These are phyloP conservation scores for Tenrec ecaudatus DNA, from an alignment of 2,113 vertebrate species.

Conservation along the genomic window DNA sequence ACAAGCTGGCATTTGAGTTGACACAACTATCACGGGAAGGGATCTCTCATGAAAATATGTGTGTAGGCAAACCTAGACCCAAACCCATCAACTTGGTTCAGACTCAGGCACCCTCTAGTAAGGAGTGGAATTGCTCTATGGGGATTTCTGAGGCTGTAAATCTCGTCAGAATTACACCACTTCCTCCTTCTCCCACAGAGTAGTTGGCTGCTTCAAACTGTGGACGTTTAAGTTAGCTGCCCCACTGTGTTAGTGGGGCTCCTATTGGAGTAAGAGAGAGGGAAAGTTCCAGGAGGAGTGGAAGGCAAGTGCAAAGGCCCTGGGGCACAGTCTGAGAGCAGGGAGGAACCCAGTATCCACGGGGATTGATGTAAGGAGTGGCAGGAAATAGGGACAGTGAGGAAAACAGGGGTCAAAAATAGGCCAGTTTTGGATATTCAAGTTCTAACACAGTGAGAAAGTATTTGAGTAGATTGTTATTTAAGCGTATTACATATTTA, in stretches of 20 bases:
- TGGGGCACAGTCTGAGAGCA: not conserved
- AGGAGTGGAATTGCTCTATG: no score
- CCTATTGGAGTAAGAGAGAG: not conserved
- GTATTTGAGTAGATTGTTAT: no score
- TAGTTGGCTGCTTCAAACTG: no score
- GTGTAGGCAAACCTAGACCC: not conserved
- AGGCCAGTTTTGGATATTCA: not conserved
- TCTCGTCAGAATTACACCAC: no score
- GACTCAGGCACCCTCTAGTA: no score
- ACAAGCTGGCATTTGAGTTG: not conserved
- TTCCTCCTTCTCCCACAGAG: no score
- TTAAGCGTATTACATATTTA: no score
- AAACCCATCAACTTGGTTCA: no score
- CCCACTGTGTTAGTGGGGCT: no score
- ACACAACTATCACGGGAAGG: not conserved
- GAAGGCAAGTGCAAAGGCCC: not conserved
- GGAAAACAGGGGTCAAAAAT: not conserved
- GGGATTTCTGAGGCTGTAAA: no score
- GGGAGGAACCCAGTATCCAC: not conserved
- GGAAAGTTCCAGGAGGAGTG: not conserved
- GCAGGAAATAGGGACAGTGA: not conserved
- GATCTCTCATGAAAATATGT: not conserved
- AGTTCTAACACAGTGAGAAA: conserved; percentile 24
- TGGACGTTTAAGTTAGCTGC: no score
- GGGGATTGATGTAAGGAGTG: no score